These are phyloP conservation scores for Oophaga sylvatica DNA, from an alignment of 2,797 vertebrate species.

Conservation along the genomic window DNA sequence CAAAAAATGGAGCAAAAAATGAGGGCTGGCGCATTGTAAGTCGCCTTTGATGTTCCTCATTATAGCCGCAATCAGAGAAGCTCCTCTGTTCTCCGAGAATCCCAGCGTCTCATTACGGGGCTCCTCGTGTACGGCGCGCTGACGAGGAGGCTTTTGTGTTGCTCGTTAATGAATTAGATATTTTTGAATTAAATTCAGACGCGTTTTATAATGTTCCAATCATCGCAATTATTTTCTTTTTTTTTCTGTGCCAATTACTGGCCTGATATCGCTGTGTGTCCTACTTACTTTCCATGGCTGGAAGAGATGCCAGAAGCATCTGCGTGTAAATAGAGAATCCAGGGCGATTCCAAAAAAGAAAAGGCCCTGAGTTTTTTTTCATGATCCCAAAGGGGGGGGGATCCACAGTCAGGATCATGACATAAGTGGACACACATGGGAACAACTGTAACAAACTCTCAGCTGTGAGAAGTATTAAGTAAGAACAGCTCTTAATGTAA, in stretches of 20 bases:
- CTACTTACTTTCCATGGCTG: neutral
- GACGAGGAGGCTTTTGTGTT: conserved; percentile 8
- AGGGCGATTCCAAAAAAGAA: neutral
- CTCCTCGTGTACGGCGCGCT: neutral
- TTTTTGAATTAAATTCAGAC: neutral
- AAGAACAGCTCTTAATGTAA: too few relatives aligned
- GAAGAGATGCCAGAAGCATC: too few relatives aligned
- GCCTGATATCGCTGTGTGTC: neutral
- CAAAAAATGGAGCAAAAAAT: neutral
- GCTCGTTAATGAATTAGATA: neutral
- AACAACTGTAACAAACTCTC: too few relatives aligned
- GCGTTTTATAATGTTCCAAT: neutral
- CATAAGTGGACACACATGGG: neutral
- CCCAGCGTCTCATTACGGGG: conserved; percentile 3
- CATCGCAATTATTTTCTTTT: neutral
- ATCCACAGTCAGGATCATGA: neutral
- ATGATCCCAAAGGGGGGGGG: neutral
- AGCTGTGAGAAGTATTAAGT: too few relatives aligned
- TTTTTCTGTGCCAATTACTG: conserved; percentile 2
- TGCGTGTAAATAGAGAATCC: neutral
- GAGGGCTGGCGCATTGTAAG: neutral
- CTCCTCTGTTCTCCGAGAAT: neutral
- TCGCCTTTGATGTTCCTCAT: conserved; percentile 37
- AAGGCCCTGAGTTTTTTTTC: neutral
- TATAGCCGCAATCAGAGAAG: conserved; percentile 23